Evolutionary conservation across 2,888 invertebrate species (phyloP).

Genomic region (Aphodius sticticus): DNA sequence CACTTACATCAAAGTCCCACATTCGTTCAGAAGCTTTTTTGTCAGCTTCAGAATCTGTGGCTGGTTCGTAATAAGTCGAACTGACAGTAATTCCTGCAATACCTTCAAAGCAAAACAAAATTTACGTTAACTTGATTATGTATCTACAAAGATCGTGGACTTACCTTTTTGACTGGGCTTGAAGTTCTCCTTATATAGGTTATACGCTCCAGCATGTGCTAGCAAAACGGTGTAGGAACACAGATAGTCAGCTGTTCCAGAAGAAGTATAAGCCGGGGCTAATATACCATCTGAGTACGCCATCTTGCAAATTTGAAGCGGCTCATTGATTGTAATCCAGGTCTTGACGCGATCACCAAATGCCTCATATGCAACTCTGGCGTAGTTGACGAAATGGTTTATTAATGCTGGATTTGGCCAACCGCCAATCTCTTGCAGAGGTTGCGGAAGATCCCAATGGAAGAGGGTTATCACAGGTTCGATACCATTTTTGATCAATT

Average conservation of each 20-base stretch:
- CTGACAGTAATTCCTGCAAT: constrained; percentile 47
- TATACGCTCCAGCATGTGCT: constrained; percentile 71
- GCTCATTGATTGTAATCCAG: constrained; percentile 43
- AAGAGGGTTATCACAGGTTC: constrained; percentile 68
- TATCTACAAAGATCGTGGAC: constrained; percentile 51
- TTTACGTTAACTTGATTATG: constrained; percentile 60
- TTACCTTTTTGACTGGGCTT: constrained; percentile 51
- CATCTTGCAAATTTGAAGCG: constrained; percentile 46
- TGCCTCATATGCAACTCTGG: constrained; percentile 63
- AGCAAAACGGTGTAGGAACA: constrained; percentile 70
- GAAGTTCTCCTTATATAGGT: constrained; percentile 64
- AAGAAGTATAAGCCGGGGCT: constrained; percentile 55
- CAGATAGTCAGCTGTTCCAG: constrained; percentile 68
- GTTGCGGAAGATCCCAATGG: constrained; percentile 72
- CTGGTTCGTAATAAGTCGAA: constrained; percentile 61
- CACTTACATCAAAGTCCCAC: constrained; percentile 35
- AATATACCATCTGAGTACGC: constrained; percentile 49
- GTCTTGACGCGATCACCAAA: constrained; percentile 56
- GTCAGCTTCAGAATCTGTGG: constrained; percentile 60
- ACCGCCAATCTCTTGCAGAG: constrained; percentile 67
- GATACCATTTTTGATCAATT: constrained; percentile 64
- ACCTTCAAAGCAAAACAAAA: constrained; percentile 61
- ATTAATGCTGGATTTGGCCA: constrained; percentile 70
- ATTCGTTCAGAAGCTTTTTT: constrained; percentile 64
- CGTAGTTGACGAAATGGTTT: constrained; percentile 69